Evolutionary conservation across 2,113 vertebrate genomes (phyloP), one percentile per base, ranked within the genome.

Genomic region (Cyprinus carpio): DNA sequence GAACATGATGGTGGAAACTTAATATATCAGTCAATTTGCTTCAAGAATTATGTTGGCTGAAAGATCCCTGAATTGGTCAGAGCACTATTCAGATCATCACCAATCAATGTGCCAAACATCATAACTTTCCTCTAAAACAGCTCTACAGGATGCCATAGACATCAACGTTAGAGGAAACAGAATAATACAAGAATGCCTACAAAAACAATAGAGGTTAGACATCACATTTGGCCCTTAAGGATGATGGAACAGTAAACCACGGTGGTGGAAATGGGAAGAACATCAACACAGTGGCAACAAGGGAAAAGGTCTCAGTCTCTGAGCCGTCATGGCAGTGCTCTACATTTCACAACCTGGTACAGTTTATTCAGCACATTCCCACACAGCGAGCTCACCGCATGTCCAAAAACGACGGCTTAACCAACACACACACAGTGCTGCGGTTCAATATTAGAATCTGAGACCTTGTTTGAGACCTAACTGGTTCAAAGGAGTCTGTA

Each of bases 301-400:
- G 37, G 56, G 7, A 54, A 56, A 86, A 65, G 46, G 34, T 34
- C 34, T 34, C 34, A 5, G 34, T 34, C 34, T 34, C 34, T 5
- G 31, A 31, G 31, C 31, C 31, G 4, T 81, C 43, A 80, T 62
- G 37, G 60, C 34, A 31, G 58, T 25, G 27, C 78, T 74, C 58
- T 67, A 49, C 78, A 86, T 76, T 82, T 82, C 85, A 82, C 69
- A 86, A 37, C 6, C 69, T 72, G 76, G 34, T 54, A 43, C 15
- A 29, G 80, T 82, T 67, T 71, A 60, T 43, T 67, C 79, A 56
- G n/a, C 80, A 64, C 67, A 86, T 86, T 75, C 80, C 34, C 58
- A 43, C 62, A 51, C 25, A 75, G 75, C 75, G 75, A 76, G 75
- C 75, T 76, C 75, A 51, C 43, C 25, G 46, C 49, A 76, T 23